These are phyloP conservation scores for Agonopterix heracliana DNA, from an alignment of 2,888 invertebrate genomes.

Conservation along the genomic window DNA sequence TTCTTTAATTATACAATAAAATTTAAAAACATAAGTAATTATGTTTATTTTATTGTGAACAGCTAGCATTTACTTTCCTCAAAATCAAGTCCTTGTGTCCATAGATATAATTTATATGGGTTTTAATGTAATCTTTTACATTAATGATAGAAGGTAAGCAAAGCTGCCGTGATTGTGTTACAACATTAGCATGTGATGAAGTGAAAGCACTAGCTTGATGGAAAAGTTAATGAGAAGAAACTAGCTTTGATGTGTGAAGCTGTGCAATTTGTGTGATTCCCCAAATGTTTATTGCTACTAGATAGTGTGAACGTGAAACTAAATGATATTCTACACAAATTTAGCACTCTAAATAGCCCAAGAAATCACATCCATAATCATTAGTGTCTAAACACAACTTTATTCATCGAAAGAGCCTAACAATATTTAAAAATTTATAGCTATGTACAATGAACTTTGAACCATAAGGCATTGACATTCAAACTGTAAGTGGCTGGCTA, in stretches of 20 bases:
- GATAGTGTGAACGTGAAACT: neutral
- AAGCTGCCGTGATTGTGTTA: conserved; percentile 21
- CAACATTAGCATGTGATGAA: conserved; percentile 14
- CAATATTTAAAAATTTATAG: neutral
- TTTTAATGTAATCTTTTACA: too few relatives aligned
- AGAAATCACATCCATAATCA: neutral
- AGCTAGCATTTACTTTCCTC: too few relatives aligned
- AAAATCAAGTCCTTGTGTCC: too few relatives aligned
- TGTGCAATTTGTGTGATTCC: conserved; percentile 22
- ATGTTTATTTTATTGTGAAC: too few relatives aligned
- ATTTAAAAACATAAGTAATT: too few relatives aligned
- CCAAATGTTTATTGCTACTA: conserved; percentile 3
- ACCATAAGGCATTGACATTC: too few relatives aligned
- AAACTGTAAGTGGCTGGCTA: too few relatives aligned
- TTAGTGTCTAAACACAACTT: neutral
- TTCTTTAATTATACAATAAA: too few relatives aligned
- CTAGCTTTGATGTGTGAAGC: conserved; percentile 22
- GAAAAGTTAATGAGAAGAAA: conserved; percentile 19
- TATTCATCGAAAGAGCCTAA: neutral
- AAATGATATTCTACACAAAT: neutral
- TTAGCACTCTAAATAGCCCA: neutral
- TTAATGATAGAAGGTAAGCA: conserved; percentile 6
- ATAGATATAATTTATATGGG: too few relatives aligned
- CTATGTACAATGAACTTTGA: too few relatives aligned
- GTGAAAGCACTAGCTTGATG: conserved; percentile 24